A percentile compares a stretch with the other conserved stretches of the same genome.
phyloP scores from a whole-genome alignment of 2,888 invertebrate genomes.

The Parascotia fuliginaria region DNA sequence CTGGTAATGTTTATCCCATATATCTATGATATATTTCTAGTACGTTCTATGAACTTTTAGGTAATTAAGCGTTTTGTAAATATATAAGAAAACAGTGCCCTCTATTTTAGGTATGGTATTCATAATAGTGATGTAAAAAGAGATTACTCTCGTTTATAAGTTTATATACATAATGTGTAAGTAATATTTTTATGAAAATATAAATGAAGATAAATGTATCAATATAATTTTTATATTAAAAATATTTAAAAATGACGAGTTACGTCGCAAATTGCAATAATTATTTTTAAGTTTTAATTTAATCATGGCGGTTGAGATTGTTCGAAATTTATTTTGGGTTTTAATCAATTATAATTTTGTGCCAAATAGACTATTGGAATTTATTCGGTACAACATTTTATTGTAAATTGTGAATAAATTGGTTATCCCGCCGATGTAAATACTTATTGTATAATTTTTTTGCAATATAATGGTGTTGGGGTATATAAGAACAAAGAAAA shows the following conservation, averaged over 20 bases:
- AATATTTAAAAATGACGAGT: conserved; percentile 54
- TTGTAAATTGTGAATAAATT: conserved; percentile 51
- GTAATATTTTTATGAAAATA: conserved; percentile 43
- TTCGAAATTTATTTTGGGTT: conserved; percentile 35
- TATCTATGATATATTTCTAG: conserved; percentile 99
- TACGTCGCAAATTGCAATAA: conserved; percentile 53
- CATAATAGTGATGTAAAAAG: conserved; percentile 51
- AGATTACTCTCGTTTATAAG: conserved; percentile 54
- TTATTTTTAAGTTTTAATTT: conserved; percentile 44
- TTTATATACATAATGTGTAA: conserved; percentile 39
- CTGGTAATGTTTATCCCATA: conserved; percentile 96
- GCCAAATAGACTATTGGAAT: conserved; percentile 78
- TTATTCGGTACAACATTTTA: conserved; percentile 81
- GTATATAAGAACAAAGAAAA: conserved; percentile 30
- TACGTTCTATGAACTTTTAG: conserved; percentile 97
- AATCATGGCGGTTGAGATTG: conserved; percentile 41
- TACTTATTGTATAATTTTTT: conserved; percentile 49
- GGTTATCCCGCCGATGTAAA: conserved; percentile 68
- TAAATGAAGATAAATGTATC: conserved; percentile 34
- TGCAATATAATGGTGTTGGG: conserved; percentile 69
- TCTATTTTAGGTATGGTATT: conserved; percentile 37
- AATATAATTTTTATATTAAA: conserved; percentile 45
- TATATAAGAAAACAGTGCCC: conserved; percentile 46
- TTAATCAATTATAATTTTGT: conserved; percentile 71
- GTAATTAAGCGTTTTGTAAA: conserved; percentile 71